Base-by-base conservation (phyloP, 2,113 vertebrate species). In the Silurus meridionalis region DNA sequence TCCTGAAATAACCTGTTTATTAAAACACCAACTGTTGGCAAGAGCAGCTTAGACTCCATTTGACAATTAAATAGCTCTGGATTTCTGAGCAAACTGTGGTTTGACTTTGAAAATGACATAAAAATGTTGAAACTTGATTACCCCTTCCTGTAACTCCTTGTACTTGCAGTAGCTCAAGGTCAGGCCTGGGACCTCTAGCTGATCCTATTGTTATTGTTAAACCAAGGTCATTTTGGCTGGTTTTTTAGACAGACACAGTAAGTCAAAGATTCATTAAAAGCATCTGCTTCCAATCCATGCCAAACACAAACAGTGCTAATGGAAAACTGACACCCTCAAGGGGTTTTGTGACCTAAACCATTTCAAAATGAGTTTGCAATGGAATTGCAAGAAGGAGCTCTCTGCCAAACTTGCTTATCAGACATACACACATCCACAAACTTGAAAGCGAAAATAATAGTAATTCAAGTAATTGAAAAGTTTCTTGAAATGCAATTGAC, bases 211-310 rank as follows among this genome's bases (percentile, higher is more conserved):
- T 75, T 53, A 50, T 57, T 57, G 55, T 57, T 57, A 23, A 84
- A 63, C 80, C 89, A 92, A 89, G 91, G 90, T 83, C 84, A 82
- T 66, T 84, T 52, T 21, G 64, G 81, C 90, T 15, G 61, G 83
- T 92, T 92, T 91, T 91, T 89, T 82, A 80, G 55, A 84, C 85
- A 92, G 90, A 78, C 85, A 86, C 63, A 74, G 86, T 87, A 89
- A 83, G 69, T 15, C 67, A 48, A 52, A 25, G 75, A 64, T 79
- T 83, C 25, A 64, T 87, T 83, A 86, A 71, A 37, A 83, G 74
- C 88, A 86, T 89, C 86, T 89, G 88, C 86, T 89, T 85, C 58
- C 66, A 89, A 87, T 89, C 87, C 67, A 63, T n/a, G 80, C 86
- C 81, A 85, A 83, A 81, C 84, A 60, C 75, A 83, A 83, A 82